Conservation (phyloP, 2,797 vertebrate genomes). For the Nasua narica region DNA sequence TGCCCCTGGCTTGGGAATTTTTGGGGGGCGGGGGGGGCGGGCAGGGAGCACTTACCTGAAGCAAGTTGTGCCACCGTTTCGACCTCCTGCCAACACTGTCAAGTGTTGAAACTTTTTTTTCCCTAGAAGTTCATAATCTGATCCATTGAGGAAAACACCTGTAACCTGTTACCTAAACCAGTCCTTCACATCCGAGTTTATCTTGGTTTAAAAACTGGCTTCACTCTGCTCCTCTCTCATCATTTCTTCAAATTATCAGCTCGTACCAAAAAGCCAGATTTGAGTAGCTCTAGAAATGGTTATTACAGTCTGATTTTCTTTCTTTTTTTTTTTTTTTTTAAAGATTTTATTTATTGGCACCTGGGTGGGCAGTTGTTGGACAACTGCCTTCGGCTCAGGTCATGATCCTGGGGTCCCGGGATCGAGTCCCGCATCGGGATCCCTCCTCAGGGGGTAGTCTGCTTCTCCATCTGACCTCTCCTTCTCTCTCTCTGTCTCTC, state of each 20-base stretch:
- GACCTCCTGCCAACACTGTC: neutral
- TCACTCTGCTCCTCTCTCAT: neutral
- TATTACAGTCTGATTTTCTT: neutral
- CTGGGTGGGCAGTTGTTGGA: too few relatives aligned
- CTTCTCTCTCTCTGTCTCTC: too few relatives aligned
- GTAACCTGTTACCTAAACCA: neutral
- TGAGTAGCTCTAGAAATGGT: neutral
- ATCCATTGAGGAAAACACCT: neutral
- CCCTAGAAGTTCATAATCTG: neutral
- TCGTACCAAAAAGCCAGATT: neutral
- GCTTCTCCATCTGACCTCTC: too few relatives aligned
- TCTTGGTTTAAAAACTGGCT: constrained; percentile 19
- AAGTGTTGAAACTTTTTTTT: neutral
- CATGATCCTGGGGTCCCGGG: too few relatives aligned
- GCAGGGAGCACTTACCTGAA: neutral
- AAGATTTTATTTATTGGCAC: too few relatives aligned
- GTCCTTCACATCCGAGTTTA: neutral
- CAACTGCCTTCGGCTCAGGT: too few relatives aligned
- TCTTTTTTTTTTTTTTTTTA: too few relatives aligned
- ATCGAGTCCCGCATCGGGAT: too few relatives aligned
- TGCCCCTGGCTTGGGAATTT: neutral
- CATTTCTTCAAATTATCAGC: neutral
- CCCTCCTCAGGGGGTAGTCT: too few relatives aligned
- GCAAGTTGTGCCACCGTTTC: neutral
- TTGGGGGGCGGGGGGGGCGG: neutral